Conservation (phyloP, 2,113 vertebrate genomes). For the Perca fluviatilis region DNA sequence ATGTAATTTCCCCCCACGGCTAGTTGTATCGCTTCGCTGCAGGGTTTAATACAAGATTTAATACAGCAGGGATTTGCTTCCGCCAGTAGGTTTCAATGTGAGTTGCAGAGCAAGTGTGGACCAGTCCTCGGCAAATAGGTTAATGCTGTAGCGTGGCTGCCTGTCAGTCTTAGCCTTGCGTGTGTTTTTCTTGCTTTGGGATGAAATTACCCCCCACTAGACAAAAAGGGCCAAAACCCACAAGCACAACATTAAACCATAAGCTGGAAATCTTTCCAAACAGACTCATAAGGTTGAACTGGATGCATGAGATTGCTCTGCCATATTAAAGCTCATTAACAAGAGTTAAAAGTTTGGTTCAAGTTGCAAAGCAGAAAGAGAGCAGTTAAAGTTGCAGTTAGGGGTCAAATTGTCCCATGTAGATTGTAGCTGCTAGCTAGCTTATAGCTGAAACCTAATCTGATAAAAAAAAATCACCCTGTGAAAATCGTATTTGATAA, state of each 20-base stretch:
- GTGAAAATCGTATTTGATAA: neutral
- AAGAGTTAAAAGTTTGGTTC: neutral
- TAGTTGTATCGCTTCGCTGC: slow-evolving; percentile 18
- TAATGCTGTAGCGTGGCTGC: slow-evolving; percentile 18
- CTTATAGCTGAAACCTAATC: neutral
- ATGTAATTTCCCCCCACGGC: slow-evolving; percentile 22
- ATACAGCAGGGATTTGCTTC: slow-evolving; percentile 51
- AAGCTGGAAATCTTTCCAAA: slow-evolving; percentile 17
- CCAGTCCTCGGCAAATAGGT: slow-evolving; percentile 26
- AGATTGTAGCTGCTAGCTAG: neutral
- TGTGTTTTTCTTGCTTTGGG: slow-evolving; percentile 10
- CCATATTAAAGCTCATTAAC: slow-evolving; percentile 11
- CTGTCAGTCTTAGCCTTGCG: slow-evolving; percentile 33
- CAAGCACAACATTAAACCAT: slow-evolving; percentile 11
- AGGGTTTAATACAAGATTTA: slow-evolving; percentile 49
- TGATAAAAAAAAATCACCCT: neutral
- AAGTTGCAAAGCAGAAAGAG: neutral
- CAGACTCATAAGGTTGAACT: slow-evolving; percentile 9
- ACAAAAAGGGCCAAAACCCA: slow-evolving; percentile 4
- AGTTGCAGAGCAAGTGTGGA: slow-evolving; percentile 34
- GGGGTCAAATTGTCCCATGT: neutral
- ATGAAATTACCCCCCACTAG: slow-evolving; percentile 23
- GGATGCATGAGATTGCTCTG: neutral
- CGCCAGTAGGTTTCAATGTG: slow-evolving; percentile 39
- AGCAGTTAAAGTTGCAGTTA: neutral